These are phyloP conservation scores for Megalopta genalis DNA, from an alignment of 1,140 invertebrate genomes.

Conservation along the genomic window DNA sequence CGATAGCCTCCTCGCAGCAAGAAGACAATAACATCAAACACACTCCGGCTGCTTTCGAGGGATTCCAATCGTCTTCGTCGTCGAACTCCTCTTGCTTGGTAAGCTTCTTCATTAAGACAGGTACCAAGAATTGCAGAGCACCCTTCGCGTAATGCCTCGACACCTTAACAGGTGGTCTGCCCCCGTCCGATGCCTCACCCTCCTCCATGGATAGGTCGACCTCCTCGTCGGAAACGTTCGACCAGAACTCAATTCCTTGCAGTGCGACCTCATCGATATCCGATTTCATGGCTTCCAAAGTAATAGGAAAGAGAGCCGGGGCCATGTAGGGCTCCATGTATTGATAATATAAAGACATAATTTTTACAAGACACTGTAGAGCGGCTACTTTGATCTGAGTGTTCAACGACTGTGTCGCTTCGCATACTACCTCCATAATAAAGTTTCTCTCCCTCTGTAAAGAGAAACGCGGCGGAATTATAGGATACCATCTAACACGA, in stretches of 20 bases:
- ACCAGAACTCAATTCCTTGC: conserved; percentile 99
- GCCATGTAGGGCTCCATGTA: conserved; percentile 99
- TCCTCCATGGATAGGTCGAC: conserved; percentile 97
- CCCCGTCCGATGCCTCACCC: conserved; percentile 94
- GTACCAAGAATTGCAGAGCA: conserved; percentile 96
- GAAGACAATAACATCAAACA: conserved; percentile 98
- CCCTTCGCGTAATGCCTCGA: conserved; percentile 97
- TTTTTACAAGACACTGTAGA: conserved; percentile 98
- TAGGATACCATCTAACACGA: background rate
- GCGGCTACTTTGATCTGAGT: conserved; percentile 96
- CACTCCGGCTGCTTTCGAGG: conserved; percentile 99
- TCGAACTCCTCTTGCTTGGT: conserved; percentile 97
- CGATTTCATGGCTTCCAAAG: conserved; percentile 98
- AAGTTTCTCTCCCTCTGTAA: conserved; percentile 94
- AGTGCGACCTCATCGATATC: conserved; percentile 97
- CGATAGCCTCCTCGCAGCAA: conserved; percentile 98
- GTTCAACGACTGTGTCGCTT: conserved; percentile 91
- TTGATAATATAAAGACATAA: conserved; percentile 99
- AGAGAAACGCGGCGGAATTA: conserved; percentile 1
- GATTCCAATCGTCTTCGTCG: conserved; percentile 99
- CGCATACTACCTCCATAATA: conserved; percentile 99
- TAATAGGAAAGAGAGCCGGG: conserved; percentile 98
- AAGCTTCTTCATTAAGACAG: conserved; percentile 95
- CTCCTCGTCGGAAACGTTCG: conserved; percentile 99
- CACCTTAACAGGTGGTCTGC: conserved; percentile 92